Evolutionary conservation across 2,888 invertebrate genomes (phyloP).

Genomic region (Malthinus flaveolus): DNA sequence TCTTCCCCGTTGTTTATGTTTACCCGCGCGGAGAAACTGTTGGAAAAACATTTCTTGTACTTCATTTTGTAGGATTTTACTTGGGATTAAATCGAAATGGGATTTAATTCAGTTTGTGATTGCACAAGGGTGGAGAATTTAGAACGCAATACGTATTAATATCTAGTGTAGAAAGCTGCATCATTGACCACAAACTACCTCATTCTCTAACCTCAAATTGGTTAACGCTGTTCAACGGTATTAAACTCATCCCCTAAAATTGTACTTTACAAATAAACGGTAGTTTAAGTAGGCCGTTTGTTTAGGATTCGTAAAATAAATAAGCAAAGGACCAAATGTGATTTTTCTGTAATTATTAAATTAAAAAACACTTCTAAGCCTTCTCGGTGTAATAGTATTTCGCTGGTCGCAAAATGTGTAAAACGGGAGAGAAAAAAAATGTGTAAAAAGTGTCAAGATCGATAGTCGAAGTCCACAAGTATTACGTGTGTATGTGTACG

Average conservation of each 20-base stretch:
- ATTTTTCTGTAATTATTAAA: no score
- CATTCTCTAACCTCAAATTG: slow-evolving; percentile 9
- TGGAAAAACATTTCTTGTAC: neutral
- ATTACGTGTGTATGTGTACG: neutral
- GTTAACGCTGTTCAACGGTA: slow-evolving; percentile 23
- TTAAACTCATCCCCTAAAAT: slow-evolving; percentile 19
- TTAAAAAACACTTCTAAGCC: no score
- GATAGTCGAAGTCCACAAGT: no score
- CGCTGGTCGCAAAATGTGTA: no score
- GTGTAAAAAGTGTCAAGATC: no score
- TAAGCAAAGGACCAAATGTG: no score
- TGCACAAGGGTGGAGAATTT: neutral
- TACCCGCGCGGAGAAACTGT: neutral
- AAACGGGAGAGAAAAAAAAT: no score
- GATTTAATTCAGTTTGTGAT: slow-evolving; percentile 1
- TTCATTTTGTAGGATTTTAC: neutral
- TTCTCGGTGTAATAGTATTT: no score
- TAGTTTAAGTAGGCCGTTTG: no score
- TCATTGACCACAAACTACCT: slow-evolving; percentile 9
- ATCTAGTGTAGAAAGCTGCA: slow-evolving; percentile 21
- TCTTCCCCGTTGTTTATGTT: slow-evolving; percentile 9
- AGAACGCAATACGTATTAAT: slow-evolving; percentile 5
- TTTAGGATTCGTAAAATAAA: no score
- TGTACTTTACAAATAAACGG: no score
- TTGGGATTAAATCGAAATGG: slow-evolving; percentile 1